These are phyloP conservation scores for Drosophila virilis DNA, from an alignment of 1,140 invertebrate genomes.

Conservation along the genomic window DNA sequence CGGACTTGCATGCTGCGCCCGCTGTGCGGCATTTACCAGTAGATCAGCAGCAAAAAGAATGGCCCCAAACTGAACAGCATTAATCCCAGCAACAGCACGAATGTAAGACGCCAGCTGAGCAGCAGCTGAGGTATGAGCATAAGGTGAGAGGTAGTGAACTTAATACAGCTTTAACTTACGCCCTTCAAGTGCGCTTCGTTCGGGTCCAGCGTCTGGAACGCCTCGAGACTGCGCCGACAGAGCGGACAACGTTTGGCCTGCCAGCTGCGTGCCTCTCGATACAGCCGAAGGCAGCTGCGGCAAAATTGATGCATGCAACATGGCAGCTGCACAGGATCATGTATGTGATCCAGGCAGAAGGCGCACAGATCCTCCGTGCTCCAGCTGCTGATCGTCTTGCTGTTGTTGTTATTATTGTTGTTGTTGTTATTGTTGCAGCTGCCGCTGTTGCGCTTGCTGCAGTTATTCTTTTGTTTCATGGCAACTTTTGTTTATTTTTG, in stretches of 20 bases:
- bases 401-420: neutral
- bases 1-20: neutral
- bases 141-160: neutral
- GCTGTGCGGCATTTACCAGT: constrained; percentile 41
- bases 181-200: neutral
- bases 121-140: neutral
- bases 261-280: constrained; percentile 54
- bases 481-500: constrained; percentile 9
- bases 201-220: neutral
- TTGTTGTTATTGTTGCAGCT: neutral
- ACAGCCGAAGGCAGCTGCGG: constrained; percentile 41
- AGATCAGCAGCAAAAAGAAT: constrained; percentile 57
- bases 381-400: neutral
- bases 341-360: constrained; percentile 51
- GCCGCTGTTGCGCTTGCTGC: neutral
- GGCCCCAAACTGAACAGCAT: constrained; percentile 46
- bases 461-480: neutral
- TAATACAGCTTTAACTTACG: constrained; percentile 2
- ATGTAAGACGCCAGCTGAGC: constrained; percentile 36
- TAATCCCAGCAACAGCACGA: constrained; percentile 18
- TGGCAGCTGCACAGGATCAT: constrained; percentile 39
- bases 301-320: constrained; percentile 57
- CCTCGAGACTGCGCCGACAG: constrained; percentile 41
- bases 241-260: constrained; percentile 52
- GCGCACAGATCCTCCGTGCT: constrained; percentile 45